Evolutionary conservation across 2,888 invertebrate species (phyloP).

Genomic region (Caradrina clavipalpis): DNA sequence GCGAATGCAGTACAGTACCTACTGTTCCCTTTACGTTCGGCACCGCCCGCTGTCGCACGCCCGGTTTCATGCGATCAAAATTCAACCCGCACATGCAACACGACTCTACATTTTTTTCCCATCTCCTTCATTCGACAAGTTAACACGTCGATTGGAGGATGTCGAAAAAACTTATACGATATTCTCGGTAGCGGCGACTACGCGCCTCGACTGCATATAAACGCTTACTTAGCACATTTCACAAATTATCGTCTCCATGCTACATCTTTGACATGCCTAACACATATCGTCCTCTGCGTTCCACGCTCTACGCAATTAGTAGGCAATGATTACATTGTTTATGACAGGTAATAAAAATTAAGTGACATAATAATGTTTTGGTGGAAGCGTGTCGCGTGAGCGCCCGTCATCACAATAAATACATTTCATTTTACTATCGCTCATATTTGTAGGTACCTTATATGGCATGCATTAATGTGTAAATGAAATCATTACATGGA

Average conservation of each 20-base stretch:
- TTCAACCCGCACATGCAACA: conserved; percentile 75
- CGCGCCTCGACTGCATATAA: conserved; percentile 73
- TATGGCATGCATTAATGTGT: conserved; percentile 70
- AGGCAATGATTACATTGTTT: conserved; percentile 68
- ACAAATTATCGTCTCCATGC: conserved; percentile 68
- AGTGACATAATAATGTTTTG: conserved; percentile 62
- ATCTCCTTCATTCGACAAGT: conserved; percentile 76
- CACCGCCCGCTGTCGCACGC: conserved; percentile 61
- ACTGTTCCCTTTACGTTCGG: conserved; percentile 54
- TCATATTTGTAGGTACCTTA: conserved; percentile 64
- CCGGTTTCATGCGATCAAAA: conserved; percentile 74
- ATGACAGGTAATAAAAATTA: conserved; percentile 67
- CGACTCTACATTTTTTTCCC: conserved; percentile 75
- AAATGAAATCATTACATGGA: conserved; percentile 77
- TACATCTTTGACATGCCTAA: conserved; percentile 65
- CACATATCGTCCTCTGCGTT: conserved; percentile 59
- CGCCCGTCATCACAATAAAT: conserved; percentile 71
- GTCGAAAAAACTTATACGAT: conserved; percentile 76
- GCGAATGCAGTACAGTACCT: conserved; percentile 62
- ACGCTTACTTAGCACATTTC: conserved; percentile 70
- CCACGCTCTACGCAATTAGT: conserved; percentile 65
- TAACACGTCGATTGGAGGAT: conserved; percentile 81
- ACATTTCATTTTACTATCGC: conserved; percentile 71
- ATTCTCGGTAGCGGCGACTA: conserved; percentile 68
- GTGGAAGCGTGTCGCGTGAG: conserved; percentile 69